phyloP scores from a whole-genome alignment of 2,113 vertebrate species.

The Neotragus pygmaeus region DNA sequence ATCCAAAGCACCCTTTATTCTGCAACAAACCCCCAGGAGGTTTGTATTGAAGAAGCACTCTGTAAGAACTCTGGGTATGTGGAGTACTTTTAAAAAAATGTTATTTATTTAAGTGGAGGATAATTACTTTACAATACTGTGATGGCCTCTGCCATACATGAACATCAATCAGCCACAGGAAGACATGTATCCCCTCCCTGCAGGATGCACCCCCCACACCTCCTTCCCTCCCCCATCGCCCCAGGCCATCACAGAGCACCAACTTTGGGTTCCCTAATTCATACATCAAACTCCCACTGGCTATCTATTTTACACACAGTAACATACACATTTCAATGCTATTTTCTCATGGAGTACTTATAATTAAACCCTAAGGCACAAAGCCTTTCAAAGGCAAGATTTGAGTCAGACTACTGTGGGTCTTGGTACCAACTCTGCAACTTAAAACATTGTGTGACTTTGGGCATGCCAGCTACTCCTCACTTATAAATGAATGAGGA shows the following conservation, averaged over 20 bases:
- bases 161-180: not conserved
- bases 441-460: not conserved
- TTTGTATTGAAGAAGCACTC: not conserved
- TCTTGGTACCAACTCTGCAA: not conserved
- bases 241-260: not conserved
- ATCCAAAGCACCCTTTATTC: not conserved
- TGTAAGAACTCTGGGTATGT: not conserved
- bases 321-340: not conserved
- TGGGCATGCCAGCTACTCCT: no score
- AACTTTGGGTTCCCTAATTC: not conserved
- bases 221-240: not conserved
- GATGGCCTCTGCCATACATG: not conserved
- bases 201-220: rapidly evolving
- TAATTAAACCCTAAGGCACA: not conserved
- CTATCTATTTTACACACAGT: not conserved
- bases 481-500: not conserved
- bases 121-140: not conserved
- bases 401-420: not conserved
- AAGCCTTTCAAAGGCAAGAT: not conserved
- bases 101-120: not conserved
- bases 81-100: not conserved
- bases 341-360: not conserved
- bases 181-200: not conserved
- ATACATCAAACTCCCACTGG: not conserved
- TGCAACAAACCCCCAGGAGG: not conserved